Conservation (phyloP, 2,797 vertebrate genomes). For the Toxotes lorentzi region DNA sequence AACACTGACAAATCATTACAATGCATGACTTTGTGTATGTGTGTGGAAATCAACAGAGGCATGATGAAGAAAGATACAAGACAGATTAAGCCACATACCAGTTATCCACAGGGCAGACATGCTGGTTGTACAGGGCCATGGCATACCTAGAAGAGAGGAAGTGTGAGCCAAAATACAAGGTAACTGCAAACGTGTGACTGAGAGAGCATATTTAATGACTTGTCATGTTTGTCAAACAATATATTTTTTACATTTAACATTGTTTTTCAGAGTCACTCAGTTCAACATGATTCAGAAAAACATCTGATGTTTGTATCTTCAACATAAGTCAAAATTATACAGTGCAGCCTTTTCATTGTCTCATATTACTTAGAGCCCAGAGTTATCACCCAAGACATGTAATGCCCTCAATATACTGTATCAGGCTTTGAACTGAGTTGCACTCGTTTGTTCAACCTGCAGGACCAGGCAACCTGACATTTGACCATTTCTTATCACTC, state of each 20-base stretch:
- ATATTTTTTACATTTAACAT: background rate
- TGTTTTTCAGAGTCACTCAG: background rate
- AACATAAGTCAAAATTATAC: background rate
- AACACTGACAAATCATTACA: background rate
- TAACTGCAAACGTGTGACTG: background rate
- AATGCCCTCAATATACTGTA: no score
- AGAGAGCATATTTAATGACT: background rate
- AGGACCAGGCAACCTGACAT: constrained; percentile 21
- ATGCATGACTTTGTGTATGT: background rate
- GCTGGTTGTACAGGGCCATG: constrained; percentile 89
- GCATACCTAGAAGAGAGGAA: constrained; percentile 80
- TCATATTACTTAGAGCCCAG: no score
- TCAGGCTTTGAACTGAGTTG: background rate
- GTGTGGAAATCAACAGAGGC: background rate
- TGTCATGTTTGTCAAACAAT: background rate
- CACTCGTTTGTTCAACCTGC: constrained; percentile 19
- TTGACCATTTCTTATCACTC: constrained; percentile 31
- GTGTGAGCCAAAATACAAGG: constrained; percentile 27
- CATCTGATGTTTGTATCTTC: background rate
- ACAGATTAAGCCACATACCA: constrained; percentile 75
- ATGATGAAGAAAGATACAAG: constrained; percentile 13
- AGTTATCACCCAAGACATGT: background rate
- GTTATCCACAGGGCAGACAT: constrained; percentile 89
- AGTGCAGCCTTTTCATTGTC: no score
- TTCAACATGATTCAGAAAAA: background rate